Base-by-base conservation (phyloP, 92 coral and sea anemone genomes). In the Phenganax subtilis region DNA sequence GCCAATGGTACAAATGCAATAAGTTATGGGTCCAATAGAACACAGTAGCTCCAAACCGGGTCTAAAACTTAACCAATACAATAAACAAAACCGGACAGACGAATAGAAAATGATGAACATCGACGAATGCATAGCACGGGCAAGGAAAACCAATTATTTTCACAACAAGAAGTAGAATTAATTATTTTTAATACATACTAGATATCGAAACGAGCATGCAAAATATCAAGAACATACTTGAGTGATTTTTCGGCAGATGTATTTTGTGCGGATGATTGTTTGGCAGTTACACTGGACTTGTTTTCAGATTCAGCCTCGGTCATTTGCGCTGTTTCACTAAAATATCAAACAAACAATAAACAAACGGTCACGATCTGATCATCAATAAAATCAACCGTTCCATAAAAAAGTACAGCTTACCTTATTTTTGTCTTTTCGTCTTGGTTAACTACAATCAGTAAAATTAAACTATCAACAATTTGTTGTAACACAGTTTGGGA, bases 361-460 rank as follows among this genome's bases (percentile, higher is more conserved):
- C 47, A 37, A 37, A 1, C 2, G 47, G 47, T 37, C 47, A 37
- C 2, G 47, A 5, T 37, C 47, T 37, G 47, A 37, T 37, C 47
- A 37, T 37, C 47, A 37, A 37, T 37, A 37, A 37, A 5, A 37
- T 37, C 47, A 37, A 37, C 47, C 7, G 7, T 30, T 8, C 4
- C 65, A 70, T 30, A 2, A 11, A 12, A 84, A 57, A 31, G 57
- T 9, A 14, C 47, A 44, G 29, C 6, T 15, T 62, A 70, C 84
- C 76, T 66, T 55, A 88, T 83, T 77, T 93, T 93, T 15, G 96
- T 69, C 71, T 91, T 93, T 68, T 87, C 90, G 66, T 85, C 80
- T 9, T 91, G 91, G 12, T 87, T 17, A 11, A 89, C 97, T 65
- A 70, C 82, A 76, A 91, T 87, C 25, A 81, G 84, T 66, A 80